These are phyloP conservation scores for Helarctos malayanus DNA, from an alignment of 2,797 vertebrate genomes.

Conservation along the genomic window DNA sequence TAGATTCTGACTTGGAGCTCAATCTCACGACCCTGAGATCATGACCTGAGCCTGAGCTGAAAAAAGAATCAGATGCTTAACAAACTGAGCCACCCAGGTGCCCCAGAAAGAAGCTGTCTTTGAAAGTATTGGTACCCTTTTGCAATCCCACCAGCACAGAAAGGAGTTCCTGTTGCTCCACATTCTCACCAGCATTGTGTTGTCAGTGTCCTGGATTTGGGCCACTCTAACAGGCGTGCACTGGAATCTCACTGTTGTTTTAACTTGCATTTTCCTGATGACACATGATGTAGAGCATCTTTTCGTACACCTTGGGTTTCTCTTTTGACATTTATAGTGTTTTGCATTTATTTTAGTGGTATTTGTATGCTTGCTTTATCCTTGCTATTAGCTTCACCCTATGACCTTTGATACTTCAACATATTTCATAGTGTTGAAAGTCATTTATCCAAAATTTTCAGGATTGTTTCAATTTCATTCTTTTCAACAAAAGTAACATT, in stretches of 20 bases:
- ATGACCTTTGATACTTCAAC: not conserved
- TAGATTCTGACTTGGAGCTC: not conserved
- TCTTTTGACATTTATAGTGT: not conserved
- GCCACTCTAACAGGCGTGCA: not conserved
- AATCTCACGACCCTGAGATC: not conserved
- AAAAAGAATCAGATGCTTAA: not conserved
- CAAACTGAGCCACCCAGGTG: not conserved
- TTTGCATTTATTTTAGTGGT: not conserved
- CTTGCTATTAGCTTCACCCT: not conserved
- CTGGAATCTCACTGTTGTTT: not conserved
- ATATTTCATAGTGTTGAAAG: not conserved
- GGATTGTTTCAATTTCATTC: not conserved
- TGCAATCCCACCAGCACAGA: not conserved
- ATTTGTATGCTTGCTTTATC: not conserved
- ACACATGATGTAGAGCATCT: not conserved
- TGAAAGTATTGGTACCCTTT: not conserved
- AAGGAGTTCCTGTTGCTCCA: not conserved
- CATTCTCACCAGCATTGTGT: not conserved
- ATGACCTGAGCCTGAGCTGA: not conserved
- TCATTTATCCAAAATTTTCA: not conserved
- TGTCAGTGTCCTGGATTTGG: not conserved
- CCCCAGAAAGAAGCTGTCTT: not conserved
- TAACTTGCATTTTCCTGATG: not conserved
- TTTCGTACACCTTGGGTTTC: not conserved
- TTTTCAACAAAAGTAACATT: slow-evolving; percentile 10